Conservation (phyloP, 53 echinoderm and acorn worm species). For the Stichopus horrens region DNA sequence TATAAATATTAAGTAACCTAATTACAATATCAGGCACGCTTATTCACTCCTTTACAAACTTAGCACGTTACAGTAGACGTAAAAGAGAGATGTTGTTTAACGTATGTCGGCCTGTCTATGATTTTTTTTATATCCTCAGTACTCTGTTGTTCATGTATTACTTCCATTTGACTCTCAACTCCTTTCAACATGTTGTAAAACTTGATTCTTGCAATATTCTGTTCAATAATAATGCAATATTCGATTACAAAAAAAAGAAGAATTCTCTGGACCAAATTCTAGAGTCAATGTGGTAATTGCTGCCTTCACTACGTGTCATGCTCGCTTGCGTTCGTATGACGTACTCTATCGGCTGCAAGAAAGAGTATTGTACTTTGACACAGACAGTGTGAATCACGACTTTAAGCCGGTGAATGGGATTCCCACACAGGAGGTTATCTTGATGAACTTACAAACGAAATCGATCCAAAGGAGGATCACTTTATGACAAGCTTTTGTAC, state of each 20-base stretch:
- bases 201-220: no score
- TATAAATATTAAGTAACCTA: no score
- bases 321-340: conserved; percentile 49
- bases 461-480: conserved; percentile 35
- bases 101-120: no score
- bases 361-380: conserved; percentile 57
- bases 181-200: no score
- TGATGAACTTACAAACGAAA: conserved; percentile 64
- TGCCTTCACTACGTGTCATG: conserved; percentile 52
- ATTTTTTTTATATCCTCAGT: no score
- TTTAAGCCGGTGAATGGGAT: conserved; percentile 34
- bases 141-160: no score
- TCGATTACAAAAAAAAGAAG: conserved; percentile 27
- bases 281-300: conserved; percentile 57
- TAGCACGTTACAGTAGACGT: no score
- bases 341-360: conserved; percentile 51
- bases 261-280: conserved; percentile 22
- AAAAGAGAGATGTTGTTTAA: no score
- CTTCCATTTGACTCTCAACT: no score
- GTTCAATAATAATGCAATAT: no score
- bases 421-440: conserved; percentile 58
- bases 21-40: no score
- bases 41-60: no score
- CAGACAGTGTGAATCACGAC: conserved; percentile 51
- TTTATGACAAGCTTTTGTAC: conserved; percentile 33